These are phyloP conservation scores for Danio jaintianensis DNA, from an alignment of 2,797 vertebrate species.

Conservation along the genomic window DNA sequence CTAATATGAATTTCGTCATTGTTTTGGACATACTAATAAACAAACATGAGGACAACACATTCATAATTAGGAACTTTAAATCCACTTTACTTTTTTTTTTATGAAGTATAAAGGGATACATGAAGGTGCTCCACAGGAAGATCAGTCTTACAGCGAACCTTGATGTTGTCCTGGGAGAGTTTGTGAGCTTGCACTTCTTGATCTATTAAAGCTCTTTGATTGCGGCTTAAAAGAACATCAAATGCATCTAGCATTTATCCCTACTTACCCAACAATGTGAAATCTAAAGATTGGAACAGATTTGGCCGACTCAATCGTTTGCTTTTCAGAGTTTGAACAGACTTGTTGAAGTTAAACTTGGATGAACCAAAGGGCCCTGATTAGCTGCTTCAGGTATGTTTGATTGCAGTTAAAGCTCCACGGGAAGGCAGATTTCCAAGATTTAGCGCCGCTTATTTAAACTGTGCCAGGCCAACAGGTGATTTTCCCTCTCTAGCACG, in stretches of 20 bases:
- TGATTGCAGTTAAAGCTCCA: constrained; percentile 13
- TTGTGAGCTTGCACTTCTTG: background rate
- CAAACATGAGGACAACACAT: too few relatives aligned
- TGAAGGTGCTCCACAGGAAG: background rate
- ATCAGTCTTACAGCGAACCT: background rate
- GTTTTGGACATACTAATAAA: too few relatives aligned
- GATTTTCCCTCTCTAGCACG: constrained; percentile 16
- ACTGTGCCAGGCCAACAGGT: constrained; percentile 11
- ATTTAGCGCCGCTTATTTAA: background rate
- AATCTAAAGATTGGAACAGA: background rate
- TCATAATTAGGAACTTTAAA: too few relatives aligned
- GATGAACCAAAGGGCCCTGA: constrained; percentile 3
- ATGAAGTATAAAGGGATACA: too few relatives aligned
- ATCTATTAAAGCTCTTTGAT: constrained; percentile 18
- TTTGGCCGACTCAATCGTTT: background rate
- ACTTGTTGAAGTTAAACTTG: background rate
- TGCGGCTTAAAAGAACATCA: constrained; percentile 15
- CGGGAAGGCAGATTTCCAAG: background rate
- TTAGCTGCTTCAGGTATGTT: background rate
- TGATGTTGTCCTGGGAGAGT: background rate
- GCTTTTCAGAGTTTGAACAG: constrained; percentile 5
- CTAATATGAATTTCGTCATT: too few relatives aligned
- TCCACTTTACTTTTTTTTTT: too few relatives aligned
- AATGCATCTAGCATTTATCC: background rate
- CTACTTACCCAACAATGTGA: constrained; percentile 10